Evolutionary conservation across 2,797 vertebrate species (phyloP), one percentile per base, ranked within the genome.

Genomic region (Poeciliopsis presidionis): DNA sequence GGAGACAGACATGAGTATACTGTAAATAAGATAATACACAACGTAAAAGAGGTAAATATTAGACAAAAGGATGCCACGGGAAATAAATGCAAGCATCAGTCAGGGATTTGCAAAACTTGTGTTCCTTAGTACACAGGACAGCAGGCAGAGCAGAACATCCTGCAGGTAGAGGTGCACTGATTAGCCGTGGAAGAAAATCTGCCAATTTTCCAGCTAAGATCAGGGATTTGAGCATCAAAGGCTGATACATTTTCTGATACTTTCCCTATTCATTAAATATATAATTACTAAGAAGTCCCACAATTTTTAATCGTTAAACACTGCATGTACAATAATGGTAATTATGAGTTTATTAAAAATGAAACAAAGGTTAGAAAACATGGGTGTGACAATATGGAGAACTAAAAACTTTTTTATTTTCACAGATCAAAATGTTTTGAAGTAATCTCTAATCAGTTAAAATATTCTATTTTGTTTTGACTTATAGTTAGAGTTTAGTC

Each of bases 11-110:
- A 91, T 39, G 69, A 88, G 85, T 93, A 91, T 90, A 90, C 86
- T 90, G 92, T 93, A 89, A 93, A 94, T 93, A 88, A 93, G 92
- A 93, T 92, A 84, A 92, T 94, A 94, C 91, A 94, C 92, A 90
- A 86, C 84, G 87, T 84, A 20, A 76, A 91, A 80, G 77, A 82
- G 90, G 89, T 91, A 91, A 91, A 93, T 93, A 94, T 95, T 95
- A 96, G 91, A 88, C 84, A 90, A 87, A 92, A 87, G 89, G 87
- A 90, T 84, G 86, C 78, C 84, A 81, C 90, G 89, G 92, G 93
- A 88, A 91, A 93, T 94, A 90, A 91, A 90, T 89, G 89, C 86
- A 90, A 84, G 86, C 79, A 85, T 86, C 87, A 88, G 80, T 84
- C 77, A 87, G 86, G 82, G 28, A 78, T 89, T 89, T 90, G 85